These are phyloP conservation scores for Frankliniella intonsa DNA, from an alignment of 2,888 invertebrate genomes.

Conservation along the genomic window DNA sequence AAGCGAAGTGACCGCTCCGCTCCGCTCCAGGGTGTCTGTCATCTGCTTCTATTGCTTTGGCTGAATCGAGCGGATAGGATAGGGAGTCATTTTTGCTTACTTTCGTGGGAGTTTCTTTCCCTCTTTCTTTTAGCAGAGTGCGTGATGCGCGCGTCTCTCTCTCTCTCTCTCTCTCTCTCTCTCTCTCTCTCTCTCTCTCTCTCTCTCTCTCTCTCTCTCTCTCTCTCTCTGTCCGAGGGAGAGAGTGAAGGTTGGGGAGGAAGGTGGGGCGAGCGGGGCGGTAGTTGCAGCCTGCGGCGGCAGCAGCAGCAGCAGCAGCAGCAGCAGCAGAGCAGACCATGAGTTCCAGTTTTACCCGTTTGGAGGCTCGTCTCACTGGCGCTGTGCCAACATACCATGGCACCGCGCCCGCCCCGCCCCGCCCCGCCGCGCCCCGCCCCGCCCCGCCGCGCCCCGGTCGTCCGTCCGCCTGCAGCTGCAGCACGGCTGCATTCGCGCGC, in stretches of 20 bases:
- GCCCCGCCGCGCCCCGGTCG: neutral
- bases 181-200: neutral
- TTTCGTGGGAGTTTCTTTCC: neutral
- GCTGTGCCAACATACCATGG: constrained; percentile 18
- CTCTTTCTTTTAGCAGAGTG: too few species aligned
- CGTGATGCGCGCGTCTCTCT: too few species aligned
- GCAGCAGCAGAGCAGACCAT: neutral
- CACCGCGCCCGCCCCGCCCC: neutral
- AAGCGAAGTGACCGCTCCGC: too few species aligned
- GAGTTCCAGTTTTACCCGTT: constrained; percentile 25
- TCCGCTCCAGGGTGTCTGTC: too few species aligned
- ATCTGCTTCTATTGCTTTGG: too few species aligned
- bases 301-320: too few species aligned
- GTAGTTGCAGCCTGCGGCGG: neutral
- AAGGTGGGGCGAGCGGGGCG: neutral
- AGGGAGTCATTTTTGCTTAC: too few species aligned
- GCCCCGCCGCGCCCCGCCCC: neutral
- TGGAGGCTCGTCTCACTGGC: constrained; percentile 16
- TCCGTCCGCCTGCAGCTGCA: neutral
- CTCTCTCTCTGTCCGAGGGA: neutral
- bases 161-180: neutral
- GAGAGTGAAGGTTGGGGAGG: neutral
- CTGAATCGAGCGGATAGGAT: too few species aligned
- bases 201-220: neutral
- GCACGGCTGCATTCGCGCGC: too few species aligned